Evolutionary conservation across 2,888 invertebrate genomes (phyloP), one percentile per base, ranked within the genome.

Genomic region (Cabera pusaria): DNA sequence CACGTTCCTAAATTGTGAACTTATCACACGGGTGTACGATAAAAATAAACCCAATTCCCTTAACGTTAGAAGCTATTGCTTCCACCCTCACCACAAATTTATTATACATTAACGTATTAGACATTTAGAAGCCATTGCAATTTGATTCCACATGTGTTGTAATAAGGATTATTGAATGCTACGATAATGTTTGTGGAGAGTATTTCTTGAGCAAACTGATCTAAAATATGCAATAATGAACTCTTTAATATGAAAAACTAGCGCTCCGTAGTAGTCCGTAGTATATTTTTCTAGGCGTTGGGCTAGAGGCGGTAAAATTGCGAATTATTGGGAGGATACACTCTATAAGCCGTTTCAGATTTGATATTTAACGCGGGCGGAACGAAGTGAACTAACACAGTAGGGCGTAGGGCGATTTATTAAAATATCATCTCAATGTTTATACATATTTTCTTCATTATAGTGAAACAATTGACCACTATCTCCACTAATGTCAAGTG

Each of bases 271-370:
- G n/a, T n/a, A n/a, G n/a, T n/a, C n/a, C n/a, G n/a, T n/a, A n/a
- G n/a, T n/a, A n/a, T n/a, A n/a, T n/a, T n/a, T n/a, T n/a, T n/a
- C n/a, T n/a, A n/a, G n/a, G n/a, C n/a, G n/a, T n/a, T n/a, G n/a
- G 8, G 29, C 2, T 19, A 29, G 8, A 20, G 7, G 20, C 8
- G 21, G 12, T 21, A 21, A 21, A 29, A 28, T 16, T 2, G 14
- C 26, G 4, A 19, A 26, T 35, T 26, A 21, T 5, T 9, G 1
- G 16, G 26, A 26, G 14, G 29, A 29, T 21, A 29, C 26, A 21
- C 26, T 21, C 26, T n/a, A 21, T 35, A 35, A 20, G 17, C 34
- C 21, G 10, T 21, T 18, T 27, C 9, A 26, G 26, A 35, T 35
- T 16, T 6, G 26, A 35, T 35, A 21, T 20, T 21, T 20, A 21